Evolutionary conservation across 2,113 vertebrate genomes (phyloP).

Genomic region (Crotalus helleri): DNA sequence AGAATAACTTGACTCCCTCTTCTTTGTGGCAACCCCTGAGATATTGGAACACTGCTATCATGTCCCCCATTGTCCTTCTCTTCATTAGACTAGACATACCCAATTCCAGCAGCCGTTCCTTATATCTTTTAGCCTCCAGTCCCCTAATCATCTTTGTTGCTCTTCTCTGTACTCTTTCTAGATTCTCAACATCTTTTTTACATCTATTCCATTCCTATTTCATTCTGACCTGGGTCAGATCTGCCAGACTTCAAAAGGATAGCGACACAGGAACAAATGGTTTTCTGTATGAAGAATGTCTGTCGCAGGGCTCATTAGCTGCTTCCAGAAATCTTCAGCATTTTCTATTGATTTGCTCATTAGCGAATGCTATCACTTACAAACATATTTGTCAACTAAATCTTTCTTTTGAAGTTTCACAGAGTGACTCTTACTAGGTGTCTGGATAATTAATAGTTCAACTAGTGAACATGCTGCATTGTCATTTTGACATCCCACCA

Average conservation of each 20-base stretch:
- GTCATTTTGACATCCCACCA: neutral
- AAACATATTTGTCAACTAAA: constrained; percentile 22
- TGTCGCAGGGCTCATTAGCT: constrained; percentile 3
- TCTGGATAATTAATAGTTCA: constrained; percentile 5
- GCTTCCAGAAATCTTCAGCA: neutral
- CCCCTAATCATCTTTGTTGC: too few relatives aligned
- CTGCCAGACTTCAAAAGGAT: constrained; percentile 5
- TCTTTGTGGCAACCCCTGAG: too few relatives aligned
- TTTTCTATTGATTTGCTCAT: neutral
- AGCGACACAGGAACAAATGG: neutral
- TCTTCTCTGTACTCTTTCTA: too few relatives aligned
- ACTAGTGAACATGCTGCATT: neutral
- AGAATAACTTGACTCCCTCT: too few relatives aligned
- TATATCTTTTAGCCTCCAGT: too few relatives aligned
- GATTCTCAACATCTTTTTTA: too few relatives aligned
- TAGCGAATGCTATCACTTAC: constrained; percentile 28
- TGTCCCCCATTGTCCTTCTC: too few relatives aligned
- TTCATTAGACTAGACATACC: too few relatives aligned
- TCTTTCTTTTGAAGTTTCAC: constrained; percentile 27
- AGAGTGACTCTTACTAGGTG: neutral
- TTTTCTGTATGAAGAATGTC: neutral
- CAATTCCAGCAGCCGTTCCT: too few relatives aligned
- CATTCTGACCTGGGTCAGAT: neutral
- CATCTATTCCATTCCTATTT: too few relatives aligned
- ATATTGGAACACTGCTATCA: too few relatives aligned